phyloP scores from a whole-genome alignment of 2,797 vertebrate species.

The Brachyrhaphis roseni region DNA sequence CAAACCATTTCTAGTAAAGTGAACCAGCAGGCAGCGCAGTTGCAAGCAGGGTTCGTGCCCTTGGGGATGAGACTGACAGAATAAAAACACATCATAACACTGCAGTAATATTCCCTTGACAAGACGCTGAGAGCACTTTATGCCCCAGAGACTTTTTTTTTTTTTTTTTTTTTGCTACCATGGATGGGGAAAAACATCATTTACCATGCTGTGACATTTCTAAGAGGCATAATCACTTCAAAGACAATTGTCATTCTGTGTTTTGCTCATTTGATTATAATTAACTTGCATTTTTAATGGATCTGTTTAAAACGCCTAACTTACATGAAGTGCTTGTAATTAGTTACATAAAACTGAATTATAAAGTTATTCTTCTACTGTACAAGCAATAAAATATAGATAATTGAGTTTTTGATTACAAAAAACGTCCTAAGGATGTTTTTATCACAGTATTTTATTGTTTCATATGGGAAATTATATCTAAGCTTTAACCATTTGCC shows the following conservation, averaged over 20 bases:
- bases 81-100: conserved; percentile 75
- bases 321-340: neutral
- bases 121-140: conserved; percentile 62
- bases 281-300: conserved; percentile 12
- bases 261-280: neutral
- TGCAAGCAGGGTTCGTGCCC: conserved; percentile 62
- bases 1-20: conserved; percentile 59
- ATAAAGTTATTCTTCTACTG: neutral
- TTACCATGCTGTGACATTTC: conserved; percentile 54
- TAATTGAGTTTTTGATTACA: neutral
- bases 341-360: neutral
- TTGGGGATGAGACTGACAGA: conserved; percentile 71
- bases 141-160: conserved; percentile 63
- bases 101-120: conserved; percentile 73
- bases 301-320: conserved; percentile 22
- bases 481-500: neutral
- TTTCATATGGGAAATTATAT: neutral
- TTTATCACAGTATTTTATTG: neutral
- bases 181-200: conserved; percentile 48
- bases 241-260: conserved; percentile 15
- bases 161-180: conserved; percentile 48
- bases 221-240: conserved; percentile 41
- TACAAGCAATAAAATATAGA: neutral
- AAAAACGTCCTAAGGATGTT: neutral
- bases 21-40: conserved; percentile 66